phyloP scores from a whole-genome alignment of 1,140 invertebrate species.

The Drosophila ironensis region DNA sequence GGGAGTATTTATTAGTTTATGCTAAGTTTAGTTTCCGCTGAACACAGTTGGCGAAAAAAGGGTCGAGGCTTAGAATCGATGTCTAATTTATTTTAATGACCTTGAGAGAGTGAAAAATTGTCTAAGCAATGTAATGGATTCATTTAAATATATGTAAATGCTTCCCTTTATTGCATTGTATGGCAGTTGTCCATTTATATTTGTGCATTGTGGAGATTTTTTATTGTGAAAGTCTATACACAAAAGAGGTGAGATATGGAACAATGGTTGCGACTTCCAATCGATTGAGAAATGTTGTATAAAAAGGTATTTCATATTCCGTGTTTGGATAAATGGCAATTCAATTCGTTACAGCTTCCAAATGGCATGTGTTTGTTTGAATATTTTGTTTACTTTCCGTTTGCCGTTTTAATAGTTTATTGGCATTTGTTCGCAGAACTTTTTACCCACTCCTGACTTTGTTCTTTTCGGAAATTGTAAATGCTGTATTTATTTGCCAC shows the following conservation, averaged over 20 bases:
- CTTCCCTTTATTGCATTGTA: conserved; percentile 57
- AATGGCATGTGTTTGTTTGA: not conserved
- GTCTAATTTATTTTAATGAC: conserved; percentile 61
- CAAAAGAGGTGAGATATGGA: conserved; percentile 1
- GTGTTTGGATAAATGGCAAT: conserved; percentile 5
- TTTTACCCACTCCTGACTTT: conserved; percentile 1
- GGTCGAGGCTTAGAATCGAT: conserved; percentile 29
- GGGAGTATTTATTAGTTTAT: conserved; percentile 52
- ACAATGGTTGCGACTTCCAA: conserved; percentile 2
- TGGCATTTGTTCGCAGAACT: conserved; percentile 1
- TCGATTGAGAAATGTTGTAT: conserved; percentile 6
- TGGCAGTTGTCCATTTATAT: conserved; percentile 52
- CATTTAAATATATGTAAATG: conserved; percentile 22
- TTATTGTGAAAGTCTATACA: conserved; percentile 10
- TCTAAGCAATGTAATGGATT: conserved; percentile 23
- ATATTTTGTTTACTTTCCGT: conserved; percentile 3
- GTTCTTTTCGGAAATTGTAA: not conserved
- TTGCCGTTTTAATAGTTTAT: conserved; percentile 10
- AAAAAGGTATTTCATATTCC: conserved; percentile 1
- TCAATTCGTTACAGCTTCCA: conserved; percentile 13
- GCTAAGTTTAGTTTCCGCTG: conserved; percentile 45
- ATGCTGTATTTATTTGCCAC: conserved; percentile 11
- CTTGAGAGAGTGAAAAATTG: conserved; percentile 16
- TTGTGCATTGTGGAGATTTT: conserved; percentile 1
- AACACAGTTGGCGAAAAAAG: conserved; percentile 56